These are phyloP conservation scores for Podarcis raffonei DNA, from an alignment of 2,113 vertebrate genomes.

Conservation along the genomic window DNA sequence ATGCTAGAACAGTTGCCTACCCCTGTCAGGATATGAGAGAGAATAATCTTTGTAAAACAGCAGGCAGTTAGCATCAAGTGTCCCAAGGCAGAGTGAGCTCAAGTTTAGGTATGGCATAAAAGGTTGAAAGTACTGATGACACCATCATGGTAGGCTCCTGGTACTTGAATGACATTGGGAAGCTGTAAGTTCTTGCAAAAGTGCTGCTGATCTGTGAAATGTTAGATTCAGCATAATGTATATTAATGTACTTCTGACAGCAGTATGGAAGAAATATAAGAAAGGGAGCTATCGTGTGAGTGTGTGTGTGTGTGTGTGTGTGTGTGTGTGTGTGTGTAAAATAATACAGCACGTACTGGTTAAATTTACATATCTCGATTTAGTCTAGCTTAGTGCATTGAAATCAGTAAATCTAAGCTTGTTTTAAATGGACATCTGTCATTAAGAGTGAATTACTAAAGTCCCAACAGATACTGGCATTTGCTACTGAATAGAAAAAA, in stretches of 20 bases:
- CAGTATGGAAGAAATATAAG: not conserved
- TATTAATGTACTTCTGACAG: not conserved
- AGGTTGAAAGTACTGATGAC: not conserved
- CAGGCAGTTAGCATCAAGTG: slow-evolving; percentile 37
- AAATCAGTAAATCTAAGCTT: not conserved
- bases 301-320: no score
- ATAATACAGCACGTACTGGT: not conserved
- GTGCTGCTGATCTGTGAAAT: not conserved
- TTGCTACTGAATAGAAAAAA: not conserved
- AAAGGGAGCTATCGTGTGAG: no score
- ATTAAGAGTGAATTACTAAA: not conserved
- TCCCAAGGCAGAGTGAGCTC: slow-evolving; percentile 6
- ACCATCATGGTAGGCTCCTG: not conserved
- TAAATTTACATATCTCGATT: not conserved
- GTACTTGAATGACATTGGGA: not conserved
- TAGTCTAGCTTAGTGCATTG: not conserved
- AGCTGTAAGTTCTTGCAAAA: not conserved
- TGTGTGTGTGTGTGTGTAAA: no score
- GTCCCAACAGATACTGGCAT: not conserved
- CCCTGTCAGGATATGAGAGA: not conserved
- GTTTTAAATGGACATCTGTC: not conserved
- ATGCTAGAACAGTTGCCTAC: slow-evolving; percentile 9
- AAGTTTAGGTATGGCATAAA: slow-evolving; percentile 15
- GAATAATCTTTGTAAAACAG: slow-evolving; percentile 26
- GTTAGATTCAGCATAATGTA: not conserved